phyloP scores from a whole-genome alignment of 2,888 invertebrate species.

The Myopa tessellatipennis region DNA sequence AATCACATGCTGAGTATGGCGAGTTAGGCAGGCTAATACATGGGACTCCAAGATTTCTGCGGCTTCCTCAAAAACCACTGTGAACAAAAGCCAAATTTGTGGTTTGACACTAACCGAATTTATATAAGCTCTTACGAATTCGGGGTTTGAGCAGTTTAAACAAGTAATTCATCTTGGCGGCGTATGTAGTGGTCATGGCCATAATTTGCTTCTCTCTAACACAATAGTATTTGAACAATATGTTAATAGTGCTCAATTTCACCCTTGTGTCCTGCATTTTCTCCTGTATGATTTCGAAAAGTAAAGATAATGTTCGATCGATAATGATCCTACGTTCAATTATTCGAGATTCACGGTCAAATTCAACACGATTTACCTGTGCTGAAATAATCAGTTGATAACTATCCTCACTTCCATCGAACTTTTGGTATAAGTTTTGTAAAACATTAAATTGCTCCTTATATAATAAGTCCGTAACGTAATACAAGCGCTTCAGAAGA shows the following conservation, averaged over 20 bases:
- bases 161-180: conserved; percentile 75
- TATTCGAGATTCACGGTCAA: background rate
- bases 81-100: conserved; percentile 46
- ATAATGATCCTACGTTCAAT: background rate
- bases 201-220: conserved; percentile 72
- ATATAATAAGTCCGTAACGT: conserved; percentile 58
- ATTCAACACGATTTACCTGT: conserved; percentile 36
- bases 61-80: conserved; percentile 88
- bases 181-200: conserved; percentile 83
- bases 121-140: conserved; percentile 70
- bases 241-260: conserved; percentile 70
- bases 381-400: conserved; percentile 55
- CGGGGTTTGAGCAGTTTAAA: conserved; percentile 73
- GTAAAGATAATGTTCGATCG: background rate
- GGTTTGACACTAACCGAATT: background rate
- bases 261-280: conserved; percentile 55
- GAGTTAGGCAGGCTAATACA: conserved; percentile 80
- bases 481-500: conserved; percentile 58
- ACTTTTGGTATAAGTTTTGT: conserved; percentile 57
- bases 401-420: conserved; percentile 61
- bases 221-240: conserved; percentile 72
- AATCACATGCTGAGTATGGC: conserved; percentile 82
- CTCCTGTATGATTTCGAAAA: conserved; percentile 40
- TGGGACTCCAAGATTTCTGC: conserved; percentile 90
- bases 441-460: conserved; percentile 57